Base-by-base conservation (phyloP, 2,797 vertebrate species). In the Poecilia gillii region DNA sequence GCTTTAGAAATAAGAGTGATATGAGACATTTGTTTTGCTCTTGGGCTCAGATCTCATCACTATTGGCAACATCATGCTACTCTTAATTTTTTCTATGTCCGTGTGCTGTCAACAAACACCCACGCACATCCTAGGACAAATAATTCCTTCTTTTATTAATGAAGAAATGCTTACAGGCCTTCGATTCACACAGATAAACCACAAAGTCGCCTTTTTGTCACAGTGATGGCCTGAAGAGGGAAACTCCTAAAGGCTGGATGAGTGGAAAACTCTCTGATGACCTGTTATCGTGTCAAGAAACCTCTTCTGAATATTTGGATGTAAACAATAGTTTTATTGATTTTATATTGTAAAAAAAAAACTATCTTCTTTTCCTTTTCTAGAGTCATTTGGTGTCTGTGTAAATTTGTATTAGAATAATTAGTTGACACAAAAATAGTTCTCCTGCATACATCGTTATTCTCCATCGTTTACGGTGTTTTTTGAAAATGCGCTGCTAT, bases 1-100 rank as follows among this genome's bases (percentile, higher is more conserved):
- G 59, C 36, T 76, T 73, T 81, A n/a, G 51, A 47, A 59, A 31
- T 70, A 51, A 36, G 78, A 81, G 74, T 68, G 74, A 46, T 72
- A 7, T 41, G 71, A 33, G 23, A 80, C 59, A 76, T n/a, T 71
- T 71, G 43, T 77, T 70, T 62, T 73, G 51, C 77, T 77, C 72
- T 53, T 83, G 39, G 84, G 55, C 87, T 81, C 70, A 78, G 87
- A 90, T 89, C 78, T 74, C 68, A 90, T 94, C 83, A 81, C 86
- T 89, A 78, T 78, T 91, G 91, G 93, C 91, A 94, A 91, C 91
- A 46, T 86, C 80, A 72, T 25, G 66, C 79, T 83, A 82, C 90
- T 91, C 87, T 87, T 93, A 46, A 85, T 93, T 88, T 81, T 71
- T 78, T 41, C 80, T 81, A 81, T 74, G 78, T 79, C 81, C 2